Evolutionary conservation across 2,888 invertebrate species (phyloP).

Genomic region (Eristalis tenax): DNA sequence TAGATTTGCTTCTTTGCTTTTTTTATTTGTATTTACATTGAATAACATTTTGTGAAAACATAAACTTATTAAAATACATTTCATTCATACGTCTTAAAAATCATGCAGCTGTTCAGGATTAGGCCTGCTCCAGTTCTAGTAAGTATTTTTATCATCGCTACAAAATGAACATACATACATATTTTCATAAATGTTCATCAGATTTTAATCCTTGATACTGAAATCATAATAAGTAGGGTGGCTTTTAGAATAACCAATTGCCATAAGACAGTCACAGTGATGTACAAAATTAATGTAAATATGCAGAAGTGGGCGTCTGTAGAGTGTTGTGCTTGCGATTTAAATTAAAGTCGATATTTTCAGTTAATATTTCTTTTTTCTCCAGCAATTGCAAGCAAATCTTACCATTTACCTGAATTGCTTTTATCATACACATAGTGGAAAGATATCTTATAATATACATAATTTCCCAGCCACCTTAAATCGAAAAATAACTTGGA

Average conservation of each 20-base stretch:
- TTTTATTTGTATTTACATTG: neutral
- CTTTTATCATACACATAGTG: no score
- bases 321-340: slow-evolving; percentile 21
- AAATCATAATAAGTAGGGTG: slow-evolving; percentile 22
- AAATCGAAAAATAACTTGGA: no score
- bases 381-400: neutral
- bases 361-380: neutral
- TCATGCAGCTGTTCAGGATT: slow-evolving; percentile 96
- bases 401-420: neutral
- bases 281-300: slow-evolving; percentile 52
- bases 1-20: neutral
- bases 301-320: slow-evolving; percentile 6
- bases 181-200: neutral
- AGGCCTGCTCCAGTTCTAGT: slow-evolving; percentile 99
- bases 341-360: neutral
- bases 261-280: slow-evolving; percentile 19
- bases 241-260: slow-evolving; percentile 21
- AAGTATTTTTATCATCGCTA: slow-evolving; percentile 85
- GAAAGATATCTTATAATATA: no score
- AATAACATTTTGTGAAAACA: slow-evolving; percentile 29
- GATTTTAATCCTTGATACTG: neutral
- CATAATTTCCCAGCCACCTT: no score
- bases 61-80: slow-evolving; percentile 42
- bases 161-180: neutral
- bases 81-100: slow-evolving; percentile 57